Evolutionary conservation across 2,888 invertebrate genomes (phyloP).

Genomic region (Nephrocerus scutellatus): DNA sequence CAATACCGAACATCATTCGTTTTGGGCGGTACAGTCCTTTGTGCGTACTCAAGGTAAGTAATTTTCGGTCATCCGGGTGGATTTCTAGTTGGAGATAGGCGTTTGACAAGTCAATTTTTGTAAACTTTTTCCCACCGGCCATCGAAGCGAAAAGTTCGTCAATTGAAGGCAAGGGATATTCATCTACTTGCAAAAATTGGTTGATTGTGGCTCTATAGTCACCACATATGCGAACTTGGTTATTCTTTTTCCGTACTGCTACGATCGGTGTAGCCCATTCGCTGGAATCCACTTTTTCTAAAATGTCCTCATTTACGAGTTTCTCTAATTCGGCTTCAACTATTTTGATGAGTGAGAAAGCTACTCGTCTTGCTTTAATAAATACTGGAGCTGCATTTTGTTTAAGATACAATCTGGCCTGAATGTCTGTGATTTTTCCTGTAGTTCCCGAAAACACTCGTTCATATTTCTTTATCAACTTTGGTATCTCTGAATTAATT

Average conservation of each 20-base stretch:
- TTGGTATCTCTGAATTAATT: not conserved
- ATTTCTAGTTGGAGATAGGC: conserved; percentile 40
- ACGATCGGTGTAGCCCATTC: conserved; percentile 36
- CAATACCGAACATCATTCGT: conserved; percentile 34
- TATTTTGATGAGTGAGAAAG: conserved; percentile 22
- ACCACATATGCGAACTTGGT: conserved; percentile 25
- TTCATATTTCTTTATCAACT: conserved; percentile 9
- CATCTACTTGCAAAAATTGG: conserved; percentile 24
- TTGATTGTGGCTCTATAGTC: conserved; percentile 29
- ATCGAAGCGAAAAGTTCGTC: conserved; percentile 27
- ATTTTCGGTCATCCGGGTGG: conserved; percentile 29
- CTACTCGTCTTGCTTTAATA: conserved; percentile 24
- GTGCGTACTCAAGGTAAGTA: conserved; percentile 36
- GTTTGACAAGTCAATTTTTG: conserved; percentile 31
- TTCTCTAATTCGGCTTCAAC: conserved; percentile 21
- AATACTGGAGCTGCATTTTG: conserved; percentile 20
- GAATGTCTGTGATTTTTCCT: conserved; percentile 11
- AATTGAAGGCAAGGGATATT: conserved; percentile 28
- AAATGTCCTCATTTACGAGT: conserved; percentile 16
- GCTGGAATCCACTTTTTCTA: conserved; percentile 24
- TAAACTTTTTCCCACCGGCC: conserved; percentile 25
- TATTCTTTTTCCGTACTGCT: conserved; percentile 28
- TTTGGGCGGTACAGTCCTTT: conserved; percentile 34
- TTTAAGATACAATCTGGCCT: conserved; percentile 21
- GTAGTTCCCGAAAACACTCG: conserved; percentile 15